phyloP scores from a whole-genome alignment of 2,888 invertebrate species.

The Lottia scabra region DNA sequence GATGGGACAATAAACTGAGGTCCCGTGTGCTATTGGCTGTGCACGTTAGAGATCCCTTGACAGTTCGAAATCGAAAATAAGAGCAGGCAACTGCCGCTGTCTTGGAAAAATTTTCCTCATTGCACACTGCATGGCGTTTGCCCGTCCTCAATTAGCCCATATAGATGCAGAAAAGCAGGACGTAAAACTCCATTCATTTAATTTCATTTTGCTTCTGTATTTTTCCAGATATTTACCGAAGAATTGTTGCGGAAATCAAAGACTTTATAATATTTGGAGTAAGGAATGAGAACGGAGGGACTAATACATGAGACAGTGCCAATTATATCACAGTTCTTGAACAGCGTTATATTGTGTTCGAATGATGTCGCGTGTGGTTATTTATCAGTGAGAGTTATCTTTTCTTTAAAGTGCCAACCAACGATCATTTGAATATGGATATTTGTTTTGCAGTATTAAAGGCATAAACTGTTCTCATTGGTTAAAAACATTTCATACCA shows the following conservation, averaged over 20 bases:
- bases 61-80: too few species aligned
- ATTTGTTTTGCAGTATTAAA: constrained; percentile 1
- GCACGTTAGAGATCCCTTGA: too few species aligned
- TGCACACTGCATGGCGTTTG: too few species aligned
- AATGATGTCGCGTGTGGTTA: neutral
- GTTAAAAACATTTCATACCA: neutral
- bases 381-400: too few species aligned
- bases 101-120: too few species aligned
- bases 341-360: neutral
- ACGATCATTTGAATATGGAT: neutral
- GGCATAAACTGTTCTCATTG: constrained; percentile 1
- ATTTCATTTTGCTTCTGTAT: constrained; percentile 16
- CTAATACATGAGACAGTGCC: neutral
- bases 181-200: too few species aligned
- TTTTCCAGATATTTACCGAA: constrained; percentile 53
- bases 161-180: too few species aligned
- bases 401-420: neutral
- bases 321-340: neutral
- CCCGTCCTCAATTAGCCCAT: too few species aligned
- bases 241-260: constrained; percentile 50
- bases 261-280: constrained; percentile 43
- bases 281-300: neutral
- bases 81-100: too few species aligned
- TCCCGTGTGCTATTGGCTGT: too few species aligned
- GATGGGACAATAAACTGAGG: too few species aligned